Percentiles rank a stretch among this genome's conserved stretches.
Conservation (phyloP, 2,113 vertebrate genomes). For the Rhizomys pruinosus region DNA sequence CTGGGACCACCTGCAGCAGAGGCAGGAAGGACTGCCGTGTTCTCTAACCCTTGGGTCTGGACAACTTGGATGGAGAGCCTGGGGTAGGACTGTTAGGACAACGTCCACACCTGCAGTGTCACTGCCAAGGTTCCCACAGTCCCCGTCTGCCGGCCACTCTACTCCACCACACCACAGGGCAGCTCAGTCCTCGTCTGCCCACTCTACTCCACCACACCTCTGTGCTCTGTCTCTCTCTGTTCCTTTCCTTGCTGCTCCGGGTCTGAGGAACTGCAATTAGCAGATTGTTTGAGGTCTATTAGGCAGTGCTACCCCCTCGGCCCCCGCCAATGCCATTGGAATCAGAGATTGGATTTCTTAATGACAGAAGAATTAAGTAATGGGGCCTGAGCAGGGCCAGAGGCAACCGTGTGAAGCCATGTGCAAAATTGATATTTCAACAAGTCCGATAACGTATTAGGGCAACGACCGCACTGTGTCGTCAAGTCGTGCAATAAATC, state of each 20-base stretch:
- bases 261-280: conserved; percentile 73
- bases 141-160: background rate
- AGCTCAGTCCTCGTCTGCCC: background rate
- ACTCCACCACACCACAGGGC: background rate
- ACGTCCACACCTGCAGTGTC: background rate
- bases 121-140: background rate
- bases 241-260: background rate
- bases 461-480: conserved; percentile 74
- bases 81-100: background rate
- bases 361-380: conserved; percentile 92
- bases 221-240: background rate
- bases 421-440: conserved; percentile 94
- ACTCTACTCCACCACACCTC: background rate
- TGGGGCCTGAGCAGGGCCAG: conserved; percentile 83
- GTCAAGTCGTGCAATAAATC: conserved; percentile 75
- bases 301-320: conserved; percentile 83
- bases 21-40: no score
- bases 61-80: background rate
- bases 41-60: background rate
- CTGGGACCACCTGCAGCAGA: background rate
- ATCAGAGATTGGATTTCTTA: conserved; percentile 92
- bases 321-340: conserved; percentile 75
- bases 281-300: conserved; percentile 84
- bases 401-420: conserved; percentile 92
- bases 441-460: conserved; percentile 89